Evolutionary conservation across 2,888 invertebrate genomes (phyloP), one percentile per base, ranked within the genome.

Genomic region (Fragum fragum): DNA sequence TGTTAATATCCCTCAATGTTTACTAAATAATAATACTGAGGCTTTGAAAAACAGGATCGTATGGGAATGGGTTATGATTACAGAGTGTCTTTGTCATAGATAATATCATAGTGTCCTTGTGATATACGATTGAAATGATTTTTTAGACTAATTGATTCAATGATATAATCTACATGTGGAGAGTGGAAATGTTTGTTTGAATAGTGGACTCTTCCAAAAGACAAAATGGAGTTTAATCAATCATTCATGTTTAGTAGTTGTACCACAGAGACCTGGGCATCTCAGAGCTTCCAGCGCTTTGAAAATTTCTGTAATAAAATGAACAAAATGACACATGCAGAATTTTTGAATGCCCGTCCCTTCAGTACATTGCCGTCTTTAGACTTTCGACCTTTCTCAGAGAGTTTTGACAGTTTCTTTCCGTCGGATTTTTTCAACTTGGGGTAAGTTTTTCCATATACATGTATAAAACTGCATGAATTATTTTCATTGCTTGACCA

Each of bases 161-260:
- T n/a, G n/a, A n/a, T n/a, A n/a, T n/a, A n/a, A n/a, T 36, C 32
- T 6, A 6, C 32, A 36, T 36, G 32, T 36, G 3, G 32, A 36
- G 9, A 36, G 3, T 36, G 32, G 32, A 36, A 9, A 36, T 36
- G 32, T 36, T 36, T 6, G 32, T 36, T 36, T 36, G 32, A 36
- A 36, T 3, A 36, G 32, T 36, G n/a, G n/a, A n/a, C n/a, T n/a
- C n/a, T n/a, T 36, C 3, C 32, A 47, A 47, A 47, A n/a, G 57
- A 26, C 57, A 71, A 18, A 39, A 84, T 84, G 84, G 84, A 84
- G 36, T 84, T 77, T 61, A 71, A 72, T 21, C 74, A 73, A 26
- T 73, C 70, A 0, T 84, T 73, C 75, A 81, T 84, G 81, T 81
- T 57, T 57, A 84, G 84, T 57, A 84, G 80, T 59, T 81, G 72